phyloP scores from a whole-genome alignment of 2,797 vertebrate genomes.

The Sciurus vulgaris region DNA sequence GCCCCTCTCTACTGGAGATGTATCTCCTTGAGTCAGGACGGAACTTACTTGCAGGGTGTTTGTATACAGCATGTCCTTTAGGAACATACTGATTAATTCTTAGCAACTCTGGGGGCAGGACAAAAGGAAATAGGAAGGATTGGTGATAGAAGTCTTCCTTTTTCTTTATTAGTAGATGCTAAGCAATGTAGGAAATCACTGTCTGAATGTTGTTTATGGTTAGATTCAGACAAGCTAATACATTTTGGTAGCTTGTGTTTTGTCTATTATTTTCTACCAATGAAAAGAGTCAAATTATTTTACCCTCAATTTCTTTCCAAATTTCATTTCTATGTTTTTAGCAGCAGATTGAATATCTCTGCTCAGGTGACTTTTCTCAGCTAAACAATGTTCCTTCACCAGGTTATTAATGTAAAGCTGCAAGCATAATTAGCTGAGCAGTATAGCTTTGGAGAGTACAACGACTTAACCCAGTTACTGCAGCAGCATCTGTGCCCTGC shows the following conservation, averaged over 20 bases:
- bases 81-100: neutral
- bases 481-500: neutral
- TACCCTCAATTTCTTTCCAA: neutral
- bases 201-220: neutral
- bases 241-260: neutral
- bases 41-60: neutral
- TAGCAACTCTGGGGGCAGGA: neutral
- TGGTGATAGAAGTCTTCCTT: neutral
- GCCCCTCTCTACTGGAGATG: neutral
- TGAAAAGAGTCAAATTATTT: neutral
- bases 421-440: neutral
- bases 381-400: neutral
- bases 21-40: neutral
- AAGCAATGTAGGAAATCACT: neutral
- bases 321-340: neutral
- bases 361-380: slow-evolving; percentile 23
- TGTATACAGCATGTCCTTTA: neutral
- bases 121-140: neutral
- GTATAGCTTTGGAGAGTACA: neutral
- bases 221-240: neutral
- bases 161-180: neutral
- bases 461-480: neutral
- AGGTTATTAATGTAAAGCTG: neutral
- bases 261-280: neutral
- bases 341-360: neutral